phyloP scores from a whole-genome alignment of 37 sponge, comb jelly and placozoan genomes.

The Bolinopsis microptera region DNA sequence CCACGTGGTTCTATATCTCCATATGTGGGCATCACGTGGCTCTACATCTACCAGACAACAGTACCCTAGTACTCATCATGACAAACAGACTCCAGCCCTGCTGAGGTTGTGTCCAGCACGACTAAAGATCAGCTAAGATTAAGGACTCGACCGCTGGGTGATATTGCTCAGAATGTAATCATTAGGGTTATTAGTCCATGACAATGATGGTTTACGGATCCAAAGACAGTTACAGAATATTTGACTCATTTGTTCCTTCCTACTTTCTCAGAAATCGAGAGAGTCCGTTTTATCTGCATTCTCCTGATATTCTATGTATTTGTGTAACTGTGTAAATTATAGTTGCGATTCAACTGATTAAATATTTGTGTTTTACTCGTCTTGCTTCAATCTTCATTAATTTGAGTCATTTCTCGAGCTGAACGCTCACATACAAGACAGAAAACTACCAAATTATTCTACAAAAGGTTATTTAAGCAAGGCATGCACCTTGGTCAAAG shows the following conservation, averaged over 20 bases:
- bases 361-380: not conserved
- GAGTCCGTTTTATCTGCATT: not conserved
- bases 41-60: too few species aligned
- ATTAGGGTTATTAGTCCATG: not conserved
- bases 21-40: too few species aligned
- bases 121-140: not conserved
- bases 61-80: too few species aligned
- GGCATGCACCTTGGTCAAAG: too few species aligned
- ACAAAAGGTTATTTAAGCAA: too few species aligned
- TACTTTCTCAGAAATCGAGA: not conserved
- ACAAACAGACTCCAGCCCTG: too few species aligned
- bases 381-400: too few species aligned
- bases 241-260: not conserved
- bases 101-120: too few species aligned
- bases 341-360: not conserved
- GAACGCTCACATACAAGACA: too few species aligned
- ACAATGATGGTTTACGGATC: not conserved
- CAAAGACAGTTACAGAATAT: not conserved
- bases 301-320: not conserved
- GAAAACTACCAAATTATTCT: too few species aligned
- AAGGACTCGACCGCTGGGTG: not conserved
- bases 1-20: too few species aligned
- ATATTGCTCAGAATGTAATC: not conserved
- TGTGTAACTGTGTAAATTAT: not conserved
- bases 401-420: too few species aligned